Base-by-base conservation (phyloP, 2,888 invertebrate species). In the Luffia ferchaultella region DNA sequence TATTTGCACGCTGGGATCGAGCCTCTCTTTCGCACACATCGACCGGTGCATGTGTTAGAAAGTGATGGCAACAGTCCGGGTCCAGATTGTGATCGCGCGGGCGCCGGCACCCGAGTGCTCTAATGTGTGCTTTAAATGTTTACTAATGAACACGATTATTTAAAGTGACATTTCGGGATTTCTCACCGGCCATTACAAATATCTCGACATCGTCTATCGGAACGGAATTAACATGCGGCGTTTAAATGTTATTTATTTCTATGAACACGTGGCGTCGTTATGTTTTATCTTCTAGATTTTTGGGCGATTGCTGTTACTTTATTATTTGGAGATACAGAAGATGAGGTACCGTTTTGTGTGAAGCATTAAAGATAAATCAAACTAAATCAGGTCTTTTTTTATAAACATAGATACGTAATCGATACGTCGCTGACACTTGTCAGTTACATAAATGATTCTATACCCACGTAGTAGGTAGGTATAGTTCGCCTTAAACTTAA, bases 101-200 rank as follows among this genome's bases (percentile, higher is more conserved):
- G 79, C 77, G 77, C 79, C 74, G 76, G 77, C 77, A 76, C 79
- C 76, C n/a, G 68, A 60, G 72, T 65, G 67, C 68, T 71, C 73
- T 79, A 80, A 80, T 79, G 78, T 76, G 72, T 73, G 77, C 76
- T 73, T 80, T 76, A 77, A 80, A 82, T 80, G 79, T 78, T 76
- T 77, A 79, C 78, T 82, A 83, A 83, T 79, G 79, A 80, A 74
- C 75, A 78, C 75, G 76, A 80, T 82, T 80, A 82, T 78, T 80
- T 78, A 74, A 80, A 76, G 77, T 77, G 80, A 79, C 79, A 76
- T 77, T 78, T 79, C 73, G 66, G 69, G 73, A 76, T 80, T 79
- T 78, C 70, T 75, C 71, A 57, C 58, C 56, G 60, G 61, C 62
- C 62, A 64, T 70, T 65, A 68, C 64, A 63, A 63, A 65, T 66